Percentiles rank a stretch among this genome's conserved stretches.
Evolutionary conservation across 2,113 vertebrate genomes (phyloP).

Genomic region (Hepsetus odoe): DNA sequence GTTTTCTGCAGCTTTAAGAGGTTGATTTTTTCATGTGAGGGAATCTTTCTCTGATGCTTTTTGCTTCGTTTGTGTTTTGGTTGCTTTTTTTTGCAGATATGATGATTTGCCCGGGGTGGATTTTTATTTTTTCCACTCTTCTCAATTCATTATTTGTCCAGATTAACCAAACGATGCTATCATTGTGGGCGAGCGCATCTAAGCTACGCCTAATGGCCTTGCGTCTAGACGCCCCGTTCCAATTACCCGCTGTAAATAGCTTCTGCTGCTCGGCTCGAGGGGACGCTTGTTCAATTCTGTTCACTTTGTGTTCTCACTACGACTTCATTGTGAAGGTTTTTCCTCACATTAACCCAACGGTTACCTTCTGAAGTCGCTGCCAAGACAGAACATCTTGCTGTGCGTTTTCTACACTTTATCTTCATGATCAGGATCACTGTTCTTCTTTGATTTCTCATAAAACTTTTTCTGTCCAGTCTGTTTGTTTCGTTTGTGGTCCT

Average conservation of each 20-base stretch:
- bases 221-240: slow-evolving; percentile 74
- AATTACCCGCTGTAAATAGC: slow-evolving; percentile 82
- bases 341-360: slow-evolving; percentile 47
- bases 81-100: slow-evolving; percentile 50
- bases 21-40: background rate
- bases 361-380: background rate
- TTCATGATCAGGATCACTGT: no score
- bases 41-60: slow-evolving; percentile 6
- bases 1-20: background rate
- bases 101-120: slow-evolving; percentile 71
- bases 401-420: no score
- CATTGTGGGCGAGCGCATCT: slow-evolving; percentile 62
- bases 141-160: slow-evolving; percentile 74
- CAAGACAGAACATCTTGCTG: background rate
- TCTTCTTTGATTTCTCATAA: no score
- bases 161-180: slow-evolving; percentile 73
- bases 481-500: no score
- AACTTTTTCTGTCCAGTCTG: no score
- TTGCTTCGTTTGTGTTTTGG: slow-evolving; percentile 1
- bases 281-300: slow-evolving; percentile 76
- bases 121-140: slow-evolving; percentile 53
- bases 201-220: slow-evolving; percentile 79
- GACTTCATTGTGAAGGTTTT: slow-evolving; percentile 56
- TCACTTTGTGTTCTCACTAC: slow-evolving; percentile 64
- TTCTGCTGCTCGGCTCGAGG: slow-evolving; percentile 70